Evolutionary conservation across 2,113 vertebrate genomes (phyloP).

Genomic region (Rhinichthys klamathensis): DNA sequence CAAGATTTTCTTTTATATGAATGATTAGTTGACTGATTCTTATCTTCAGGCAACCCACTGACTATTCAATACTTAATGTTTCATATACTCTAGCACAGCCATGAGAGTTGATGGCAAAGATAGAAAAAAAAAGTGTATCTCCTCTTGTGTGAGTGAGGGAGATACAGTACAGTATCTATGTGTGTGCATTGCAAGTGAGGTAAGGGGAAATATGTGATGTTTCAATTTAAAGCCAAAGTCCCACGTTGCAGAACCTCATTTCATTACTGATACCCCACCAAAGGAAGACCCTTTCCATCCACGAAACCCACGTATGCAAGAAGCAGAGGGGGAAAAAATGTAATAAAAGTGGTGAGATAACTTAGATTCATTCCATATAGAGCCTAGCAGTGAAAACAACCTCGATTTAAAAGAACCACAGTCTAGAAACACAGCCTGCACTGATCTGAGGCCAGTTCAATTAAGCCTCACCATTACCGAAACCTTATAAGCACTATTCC

Average conservation of each 20-base stretch:
- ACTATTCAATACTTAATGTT: neutral
- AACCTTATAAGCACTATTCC: neutral
- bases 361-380: slow-evolving; percentile 2
- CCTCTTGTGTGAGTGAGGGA: neutral
- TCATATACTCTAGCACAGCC: neutral
- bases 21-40: neutral
- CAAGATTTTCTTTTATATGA: neutral
- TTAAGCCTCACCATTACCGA: neutral
- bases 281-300: slow-evolving; percentile 51
- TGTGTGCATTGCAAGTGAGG: neutral
- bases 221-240: slow-evolving; percentile 64
- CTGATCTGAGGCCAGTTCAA: neutral
- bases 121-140: no score
- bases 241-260: slow-evolving; percentile 53
- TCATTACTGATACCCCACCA: slow-evolving; percentile 55
- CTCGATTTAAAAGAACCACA: slow-evolving; percentile 23
- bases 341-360: neutral
- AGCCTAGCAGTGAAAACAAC: slow-evolving; percentile 16
- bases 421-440: neutral
- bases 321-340: slow-evolving; percentile 11
- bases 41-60: neutral
- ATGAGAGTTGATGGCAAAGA: neutral
- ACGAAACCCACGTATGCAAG: slow-evolving; percentile 23
- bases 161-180: neutral
- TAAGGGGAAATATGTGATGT: slow-evolving; percentile 32